Base-by-base conservation (phyloP, 2,888 invertebrate species). In the Eristalinus sepulchralis region DNA sequence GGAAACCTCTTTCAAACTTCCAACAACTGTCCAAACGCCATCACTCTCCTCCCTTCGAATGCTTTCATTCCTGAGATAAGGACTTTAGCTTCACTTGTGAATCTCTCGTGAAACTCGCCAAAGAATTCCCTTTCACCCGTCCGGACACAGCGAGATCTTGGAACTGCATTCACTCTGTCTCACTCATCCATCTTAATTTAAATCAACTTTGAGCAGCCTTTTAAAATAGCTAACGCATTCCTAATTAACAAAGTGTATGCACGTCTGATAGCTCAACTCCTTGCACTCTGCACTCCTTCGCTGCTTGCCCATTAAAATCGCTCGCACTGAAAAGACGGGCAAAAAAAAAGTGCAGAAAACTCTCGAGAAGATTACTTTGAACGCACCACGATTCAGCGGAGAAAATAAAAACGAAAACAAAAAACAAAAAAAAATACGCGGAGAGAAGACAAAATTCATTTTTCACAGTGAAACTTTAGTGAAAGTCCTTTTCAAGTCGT, bases 231-330 rank as follows among this genome's bases (percentile, higher is more conserved):
- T 57, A 72, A 63, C 62, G 36, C 75, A 67, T 60, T 60, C 60
- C 80, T 84, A 71, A 80, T 81, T 84, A 84, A 80, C 34, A 83
- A 60, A 71, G 47, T 47, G 39, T 60, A 75, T 20, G 70, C 34
- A 60, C 6, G 11, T 22, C 75, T 71, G 47, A 78, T 62, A 67
- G 60, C 66, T 66, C 55, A 75, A 70, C 55, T 68, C 36, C 13
- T n/a, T 71, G 55, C 55, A 53, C 33, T 33, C 24, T 27, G 3
- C 6, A 3, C 47, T 20, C 17, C 34, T 24, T 31, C 63, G 4
- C 62, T 62, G n/a, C 55, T 59, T 62, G n/a, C 31, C 68, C 64
- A 83, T 75, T 47, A 60, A 66, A 70, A 73, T n/a, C 39, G n/a
- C n/a, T 47, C 39, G 39, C 39, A 47, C n/a, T n/a, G 5, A 47